Conservation (phyloP, 2,888 invertebrate genomes). For the Lucinisca nassula region DNA sequence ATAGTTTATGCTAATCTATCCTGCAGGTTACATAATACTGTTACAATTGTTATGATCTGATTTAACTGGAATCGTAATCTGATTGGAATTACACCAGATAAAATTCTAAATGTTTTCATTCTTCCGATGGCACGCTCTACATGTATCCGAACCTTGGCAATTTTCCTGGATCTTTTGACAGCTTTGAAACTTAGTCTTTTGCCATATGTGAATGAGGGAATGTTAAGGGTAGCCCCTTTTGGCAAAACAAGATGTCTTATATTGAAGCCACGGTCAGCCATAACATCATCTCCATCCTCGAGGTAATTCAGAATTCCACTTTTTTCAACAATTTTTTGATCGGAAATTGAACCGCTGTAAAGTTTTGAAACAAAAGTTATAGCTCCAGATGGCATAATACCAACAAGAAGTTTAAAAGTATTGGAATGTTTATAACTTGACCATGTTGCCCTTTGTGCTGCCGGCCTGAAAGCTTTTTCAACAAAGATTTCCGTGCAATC, state of each 20-base stretch:
- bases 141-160: constrained; percentile 28
- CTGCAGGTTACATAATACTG: constrained; percentile 28
- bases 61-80: constrained; percentile 23
- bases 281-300: constrained; percentile 28
- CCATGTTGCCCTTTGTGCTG: no score
- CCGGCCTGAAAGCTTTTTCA: background rate
- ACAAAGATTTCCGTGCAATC: constrained; percentile 18
- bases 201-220: constrained; percentile 35
- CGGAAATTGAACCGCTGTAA: constrained; percentile 9
- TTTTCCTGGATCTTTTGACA: constrained; percentile 9
- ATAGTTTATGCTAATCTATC: constrained; percentile 6
- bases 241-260: constrained; percentile 26
- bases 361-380: constrained; percentile 13
- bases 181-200: constrained; percentile 26
- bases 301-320: constrained; percentile 16
- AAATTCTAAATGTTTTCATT: constrained; percentile 39
- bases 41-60: constrained; percentile 32
- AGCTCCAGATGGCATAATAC: background rate
- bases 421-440: no score
- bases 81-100: constrained; percentile 24
- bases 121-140: constrained; percentile 24
- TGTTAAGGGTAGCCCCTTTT: constrained; percentile 32
- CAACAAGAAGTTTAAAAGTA: no score
- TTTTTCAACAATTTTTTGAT: constrained; percentile 19
- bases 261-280: constrained; percentile 35